These are phyloP conservation scores for Otolemur garnettii DNA, from an alignment of 2,113 vertebrate species.

Conservation along the genomic window DNA sequence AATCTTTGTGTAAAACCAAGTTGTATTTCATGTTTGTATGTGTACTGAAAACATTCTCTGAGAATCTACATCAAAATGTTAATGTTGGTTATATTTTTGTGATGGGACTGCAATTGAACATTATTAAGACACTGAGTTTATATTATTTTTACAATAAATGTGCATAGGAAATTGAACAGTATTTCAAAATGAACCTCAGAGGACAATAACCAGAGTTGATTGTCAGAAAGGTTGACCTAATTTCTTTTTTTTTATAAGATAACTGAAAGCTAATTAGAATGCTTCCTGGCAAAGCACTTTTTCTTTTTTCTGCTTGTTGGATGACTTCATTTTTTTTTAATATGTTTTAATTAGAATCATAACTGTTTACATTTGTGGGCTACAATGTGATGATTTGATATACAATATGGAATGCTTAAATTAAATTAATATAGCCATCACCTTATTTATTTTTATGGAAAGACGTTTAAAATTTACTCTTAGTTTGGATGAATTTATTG, in stretches of 20 bases:
- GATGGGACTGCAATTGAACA: neutral
- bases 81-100: slow-evolving; percentile 23
- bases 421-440: too few species aligned
- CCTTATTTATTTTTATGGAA: too few species aligned
- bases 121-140: slow-evolving; percentile 1
- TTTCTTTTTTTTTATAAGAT: slow-evolving; percentile 59
- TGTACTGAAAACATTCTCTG: slow-evolving; percentile 51
- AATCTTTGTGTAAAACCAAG: neutral
- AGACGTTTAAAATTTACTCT: too few species aligned
- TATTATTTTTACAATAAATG: slow-evolving; percentile 38
- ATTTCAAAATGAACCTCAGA: slow-evolving; percentile 67
- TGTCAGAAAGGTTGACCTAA: slow-evolving; percentile 72
- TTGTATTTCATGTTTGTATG: neutral
- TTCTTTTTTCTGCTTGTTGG: slow-evolving; percentile 47
- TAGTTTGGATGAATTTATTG: slow-evolving; percentile 47
- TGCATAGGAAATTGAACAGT: slow-evolving; percentile 53
- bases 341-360: too few species aligned
- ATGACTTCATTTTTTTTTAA: slow-evolving; percentile 24
- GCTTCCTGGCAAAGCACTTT: slow-evolving; percentile 37
- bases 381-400: too few species aligned
- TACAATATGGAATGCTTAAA: too few species aligned
- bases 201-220: slow-evolving; percentile 59
- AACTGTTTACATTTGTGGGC: too few species aligned
- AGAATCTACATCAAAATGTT: neutral
- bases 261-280: slow-evolving; percentile 78